Evolutionary conservation across 2,113 vertebrate genomes (phyloP), one percentile per base, ranked within the genome.

Genomic region (Eolophus roseicapilla): DNA sequence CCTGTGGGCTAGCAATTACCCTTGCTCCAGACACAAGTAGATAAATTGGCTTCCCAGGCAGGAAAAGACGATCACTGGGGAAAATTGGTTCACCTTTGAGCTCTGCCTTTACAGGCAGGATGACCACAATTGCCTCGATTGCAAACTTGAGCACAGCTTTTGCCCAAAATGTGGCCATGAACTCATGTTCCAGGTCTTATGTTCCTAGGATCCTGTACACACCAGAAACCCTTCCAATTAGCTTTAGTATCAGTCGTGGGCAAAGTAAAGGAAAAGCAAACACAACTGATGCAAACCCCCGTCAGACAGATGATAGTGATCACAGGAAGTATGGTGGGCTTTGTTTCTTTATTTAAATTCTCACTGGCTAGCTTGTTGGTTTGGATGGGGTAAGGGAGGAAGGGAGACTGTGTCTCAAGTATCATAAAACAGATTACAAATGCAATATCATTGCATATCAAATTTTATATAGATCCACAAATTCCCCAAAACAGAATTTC

Each of bases 261-360:
- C 60, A 88, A 87, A 95, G 85, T 33, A 69, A 62, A 82, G 59
- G 41, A 35, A 35, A 81, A 74, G 31, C 11, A 90, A 90, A 92
- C 31, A 74, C 16, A 86, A 31, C 37, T 46, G 53, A 63, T 63
- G 27, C 13, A 37, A 78, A 64, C 7, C 27, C 29, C 50, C 35
- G 46, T 59, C 82, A 90, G 53, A 68, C 11, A 68, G 62, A 68
- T 33, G 53, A 80, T 1, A 53, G 17, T 2, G 5, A 76, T 35
- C 47, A 67, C 79, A 65, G n/a, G 37, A 94, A 70, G 28, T 28
- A 28, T 4, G 37, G 24, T 2, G 4, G 5, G 1, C 28, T 37
- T 65, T 69, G 13, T 68, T 84, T 71, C 57, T 68, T 85, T 55
- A 46, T 82, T 68, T 69, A 62, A n/a, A 60, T 60, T 79, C 67